Evolutionary conservation across 1,140 invertebrate genomes (phyloP).

Genomic region (Eubasilissa regina): DNA sequence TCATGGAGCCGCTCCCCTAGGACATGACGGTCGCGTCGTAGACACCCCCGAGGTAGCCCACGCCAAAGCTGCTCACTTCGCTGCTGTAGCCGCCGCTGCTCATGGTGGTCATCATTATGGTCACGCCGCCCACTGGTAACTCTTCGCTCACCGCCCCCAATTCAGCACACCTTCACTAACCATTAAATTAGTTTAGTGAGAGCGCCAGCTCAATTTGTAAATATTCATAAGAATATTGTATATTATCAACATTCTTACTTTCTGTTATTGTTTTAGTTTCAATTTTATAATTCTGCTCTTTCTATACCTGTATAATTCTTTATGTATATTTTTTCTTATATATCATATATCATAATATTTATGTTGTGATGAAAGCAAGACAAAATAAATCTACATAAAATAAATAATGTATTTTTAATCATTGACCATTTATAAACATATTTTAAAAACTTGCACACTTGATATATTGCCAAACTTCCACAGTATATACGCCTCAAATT

Average conservation of each 20-base stretch:
- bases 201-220: slow-evolving; percentile 4
- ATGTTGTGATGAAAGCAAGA: slow-evolving; percentile 26
- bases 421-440: no score
- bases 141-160: not conserved
- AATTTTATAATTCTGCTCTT: not conserved
- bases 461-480: no score
- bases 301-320: not conserved
- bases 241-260: slow-evolving; percentile 11
- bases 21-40: slow-evolving; percentile 53
- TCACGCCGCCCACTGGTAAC: slow-evolving; percentile 12
- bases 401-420: not conserved
- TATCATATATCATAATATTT: not conserved
- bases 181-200: slow-evolving; percentile 4
- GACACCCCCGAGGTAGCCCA: slow-evolving; percentile 56
- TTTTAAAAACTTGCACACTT: no score
- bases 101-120: slow-evolving; percentile 53
- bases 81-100: slow-evolving; percentile 33
- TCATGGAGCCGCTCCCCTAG: slow-evolving; percentile 50
- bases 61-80: slow-evolving; percentile 51
- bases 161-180: not conserved
- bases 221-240: slow-evolving; percentile 29
- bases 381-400: slow-evolving; percentile 44
- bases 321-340: slow-evolving; percentile 3
- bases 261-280: slow-evolving; percentile 4
- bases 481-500: no score